These are phyloP conservation scores for Lophura nycthemera DNA, from an alignment of 2,113 vertebrate species.

Conservation along the genomic window DNA sequence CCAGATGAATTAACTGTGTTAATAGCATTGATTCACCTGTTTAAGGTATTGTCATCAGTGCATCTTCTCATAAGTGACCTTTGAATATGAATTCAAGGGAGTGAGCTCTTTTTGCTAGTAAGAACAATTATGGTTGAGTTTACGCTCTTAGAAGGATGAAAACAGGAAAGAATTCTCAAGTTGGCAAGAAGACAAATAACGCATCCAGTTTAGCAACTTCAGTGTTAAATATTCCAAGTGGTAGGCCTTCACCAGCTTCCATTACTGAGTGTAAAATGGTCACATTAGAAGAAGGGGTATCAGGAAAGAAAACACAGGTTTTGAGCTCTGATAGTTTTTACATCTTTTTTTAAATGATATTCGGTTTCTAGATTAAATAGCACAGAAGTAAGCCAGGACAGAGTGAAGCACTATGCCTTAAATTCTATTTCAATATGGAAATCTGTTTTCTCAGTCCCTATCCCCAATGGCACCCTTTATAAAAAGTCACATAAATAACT, in stretches of 20 bases:
- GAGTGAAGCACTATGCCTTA: not conserved
- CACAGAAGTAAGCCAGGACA: not conserved
- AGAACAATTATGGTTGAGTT: not conserved
- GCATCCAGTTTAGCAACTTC: not conserved
- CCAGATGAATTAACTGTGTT: not conserved
- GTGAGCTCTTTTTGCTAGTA: not conserved
- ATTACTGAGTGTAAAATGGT: constrained; percentile 1
- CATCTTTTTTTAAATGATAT: not conserved
- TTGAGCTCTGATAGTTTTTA: too few relatives aligned
- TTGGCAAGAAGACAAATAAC: not conserved
- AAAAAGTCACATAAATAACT: not conserved
- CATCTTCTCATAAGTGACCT: not conserved
- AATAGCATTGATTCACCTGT: not conserved
- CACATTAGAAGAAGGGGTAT: not conserved
- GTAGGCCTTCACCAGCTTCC: not conserved
- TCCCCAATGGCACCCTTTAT: not conserved
- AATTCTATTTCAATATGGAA: not conserved
- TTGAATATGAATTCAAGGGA: not conserved
- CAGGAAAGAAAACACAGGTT: not conserved
- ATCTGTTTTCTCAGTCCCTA: not conserved
- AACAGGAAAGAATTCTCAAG: not conserved
- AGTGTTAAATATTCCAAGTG: not conserved
- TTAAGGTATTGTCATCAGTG: not conserved
- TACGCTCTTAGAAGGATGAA: not conserved
- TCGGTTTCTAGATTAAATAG: not conserved